phyloP scores from a whole-genome alignment of 2,797 vertebrate genomes.

The Tachyglossus aculeatus region DNA sequence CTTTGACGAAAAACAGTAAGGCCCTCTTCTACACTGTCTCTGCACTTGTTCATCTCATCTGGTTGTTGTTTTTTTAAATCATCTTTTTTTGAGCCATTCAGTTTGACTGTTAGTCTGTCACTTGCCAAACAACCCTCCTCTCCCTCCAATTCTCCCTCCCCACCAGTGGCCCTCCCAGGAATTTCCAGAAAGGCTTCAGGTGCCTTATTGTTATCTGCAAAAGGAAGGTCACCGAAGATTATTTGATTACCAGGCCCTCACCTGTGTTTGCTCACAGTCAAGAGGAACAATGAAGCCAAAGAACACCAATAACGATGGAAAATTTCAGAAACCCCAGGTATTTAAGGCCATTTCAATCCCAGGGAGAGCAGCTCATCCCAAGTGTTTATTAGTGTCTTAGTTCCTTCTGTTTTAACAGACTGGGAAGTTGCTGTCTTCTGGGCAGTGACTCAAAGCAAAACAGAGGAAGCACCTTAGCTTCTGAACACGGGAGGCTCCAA shows the following conservation, averaged over 20 bases:
- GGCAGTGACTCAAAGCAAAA: constrained; percentile 47
- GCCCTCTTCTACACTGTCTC: no score
- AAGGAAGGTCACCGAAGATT: neutral
- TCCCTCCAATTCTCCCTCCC: neutral
- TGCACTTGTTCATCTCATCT: no score
- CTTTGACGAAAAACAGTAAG: no score
- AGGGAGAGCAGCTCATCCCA: neutral
- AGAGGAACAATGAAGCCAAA: neutral
- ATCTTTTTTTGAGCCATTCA: no score
- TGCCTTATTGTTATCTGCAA: neutral
- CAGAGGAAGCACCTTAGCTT: constrained; percentile 39
- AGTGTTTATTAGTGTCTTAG: neutral
- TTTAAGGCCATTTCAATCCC: neutral
- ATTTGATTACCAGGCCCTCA: neutral
- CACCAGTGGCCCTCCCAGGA: neutral
- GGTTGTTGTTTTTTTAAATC: no score
- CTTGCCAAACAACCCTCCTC: no score
- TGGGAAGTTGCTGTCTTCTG: constrained; percentile 53
- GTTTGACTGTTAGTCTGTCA: no score
- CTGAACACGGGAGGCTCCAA: constrained; percentile 15
- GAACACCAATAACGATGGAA: no score
- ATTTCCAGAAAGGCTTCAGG: neutral
- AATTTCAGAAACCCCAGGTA: no score
- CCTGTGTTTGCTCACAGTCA: neutral
- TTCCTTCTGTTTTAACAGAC: constrained; percentile 54